Evolutionary conservation across 53 echinoderm and acorn worm genomes (phyloP).

Genomic region (Henricia sp.): DNA sequence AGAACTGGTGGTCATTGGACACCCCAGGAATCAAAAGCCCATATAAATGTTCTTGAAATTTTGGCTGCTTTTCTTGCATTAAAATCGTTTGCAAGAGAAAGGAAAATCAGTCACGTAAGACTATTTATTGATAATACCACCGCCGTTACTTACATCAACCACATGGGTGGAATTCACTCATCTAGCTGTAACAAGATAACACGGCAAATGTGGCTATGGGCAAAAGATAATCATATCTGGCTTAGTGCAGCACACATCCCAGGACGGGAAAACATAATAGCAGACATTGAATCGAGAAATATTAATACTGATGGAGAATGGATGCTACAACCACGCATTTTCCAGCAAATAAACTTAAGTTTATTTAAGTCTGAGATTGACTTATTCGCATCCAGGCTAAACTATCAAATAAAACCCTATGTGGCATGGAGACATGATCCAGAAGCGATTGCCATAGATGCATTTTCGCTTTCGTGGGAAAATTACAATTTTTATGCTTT

Average conservation of each 20-base stretch:
- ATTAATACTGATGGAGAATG: conserved; percentile 15
- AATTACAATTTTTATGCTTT: conserved; percentile 32
- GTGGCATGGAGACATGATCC: conserved; percentile 22
- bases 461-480: conserved; percentile 8
- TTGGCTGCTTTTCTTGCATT: conserved; percentile 30
- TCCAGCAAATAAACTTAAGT: not conserved
- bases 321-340: not conserved
- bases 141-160: conserved; percentile 33
- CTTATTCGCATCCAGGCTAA: conserved; percentile 20
- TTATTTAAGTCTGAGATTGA: not conserved
- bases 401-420: conserved; percentile 28
- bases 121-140: conserved; percentile 7
- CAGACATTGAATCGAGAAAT: not conserved
- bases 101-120: not conserved
- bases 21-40: not conserved
- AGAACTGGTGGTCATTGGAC: too few relatives aligned
- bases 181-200: not conserved
- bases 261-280: not conserved
- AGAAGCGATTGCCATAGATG: conserved; percentile 12
- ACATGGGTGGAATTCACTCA: conserved; percentile 21
- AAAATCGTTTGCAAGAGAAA: not conserved
- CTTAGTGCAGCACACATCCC: conserved; percentile 28
- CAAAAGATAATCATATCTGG: not conserved
- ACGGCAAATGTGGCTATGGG: conserved; percentile 13
- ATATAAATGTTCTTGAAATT: conserved; percentile 14